A percentile compares a stretch with the other conserved stretches of the same genome.
These are phyloP conservation scores for Sebastes ruberrimus DNA, from an alignment of 2,797 vertebrate species.

Conservation along the genomic window DNA sequence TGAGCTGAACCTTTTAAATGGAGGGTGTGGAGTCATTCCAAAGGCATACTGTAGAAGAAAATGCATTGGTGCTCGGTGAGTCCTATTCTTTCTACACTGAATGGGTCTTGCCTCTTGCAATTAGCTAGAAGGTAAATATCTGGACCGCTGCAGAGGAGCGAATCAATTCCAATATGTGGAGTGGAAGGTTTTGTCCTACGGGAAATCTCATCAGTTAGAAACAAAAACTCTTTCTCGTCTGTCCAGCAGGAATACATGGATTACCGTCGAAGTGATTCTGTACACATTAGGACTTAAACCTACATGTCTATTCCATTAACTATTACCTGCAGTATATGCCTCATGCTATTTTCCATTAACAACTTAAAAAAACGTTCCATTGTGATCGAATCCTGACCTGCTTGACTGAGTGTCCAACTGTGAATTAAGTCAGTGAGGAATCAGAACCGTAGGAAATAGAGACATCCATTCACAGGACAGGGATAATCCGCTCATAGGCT, in stretches of 20 bases:
- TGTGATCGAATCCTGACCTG: slow-evolving; percentile 32
- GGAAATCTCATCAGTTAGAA: slow-evolving; percentile 73
- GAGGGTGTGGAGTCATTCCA: slow-evolving; percentile 48
- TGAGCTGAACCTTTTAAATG: slow-evolving; percentile 46
- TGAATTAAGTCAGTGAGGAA: slow-evolving; percentile 36
- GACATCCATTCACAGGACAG: slow-evolving; percentile 58
- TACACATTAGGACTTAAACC: slow-evolving; percentile 16
- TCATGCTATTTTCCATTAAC: slow-evolving; percentile 20
- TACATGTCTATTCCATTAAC: slow-evolving; percentile 5
- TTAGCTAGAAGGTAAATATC: slow-evolving; percentile 78
- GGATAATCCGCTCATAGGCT: slow-evolving; percentile 75
- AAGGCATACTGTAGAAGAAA: slow-evolving; percentile 34
- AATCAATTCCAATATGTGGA: slow-evolving; percentile 80
- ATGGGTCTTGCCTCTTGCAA: slow-evolving; percentile 65
- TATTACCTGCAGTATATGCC: background rate
- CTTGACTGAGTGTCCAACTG: slow-evolving; percentile 6
- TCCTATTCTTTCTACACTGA: slow-evolving; percentile 42
- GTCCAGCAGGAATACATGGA: slow-evolving; percentile 30
- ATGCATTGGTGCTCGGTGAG: slow-evolving; percentile 45
- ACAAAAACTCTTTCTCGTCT: slow-evolving; percentile 57
- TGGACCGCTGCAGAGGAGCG: slow-evolving; percentile 60
- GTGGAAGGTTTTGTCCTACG: slow-evolving; percentile 64
- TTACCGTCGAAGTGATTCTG: slow-evolving; percentile 25
- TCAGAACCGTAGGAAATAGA: slow-evolving; percentile 47
- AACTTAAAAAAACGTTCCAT: slow-evolving; percentile 1